Conservation (phyloP, 2,888 invertebrate species). For the Willowsia nigromaculata region DNA sequence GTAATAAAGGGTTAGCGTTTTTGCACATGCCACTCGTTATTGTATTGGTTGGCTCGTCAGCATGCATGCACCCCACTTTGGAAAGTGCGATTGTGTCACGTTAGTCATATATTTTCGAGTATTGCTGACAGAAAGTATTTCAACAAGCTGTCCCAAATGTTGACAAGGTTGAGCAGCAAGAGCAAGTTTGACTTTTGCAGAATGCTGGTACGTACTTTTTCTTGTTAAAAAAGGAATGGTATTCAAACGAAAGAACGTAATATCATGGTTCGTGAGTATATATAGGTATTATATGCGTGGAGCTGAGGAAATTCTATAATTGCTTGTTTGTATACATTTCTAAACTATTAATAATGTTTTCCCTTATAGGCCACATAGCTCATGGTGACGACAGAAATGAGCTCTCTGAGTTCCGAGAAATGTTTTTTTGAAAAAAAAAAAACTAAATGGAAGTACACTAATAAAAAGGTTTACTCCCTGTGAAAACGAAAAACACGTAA, state of each 20-base stretch:
- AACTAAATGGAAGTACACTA: too few relatives aligned
- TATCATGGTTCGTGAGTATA: too few relatives aligned
- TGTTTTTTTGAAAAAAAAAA: too few relatives aligned
- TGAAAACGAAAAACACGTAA: neutral
- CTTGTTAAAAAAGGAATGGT: too few relatives aligned
- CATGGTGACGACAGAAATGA: too few relatives aligned
- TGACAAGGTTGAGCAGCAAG: conserved; percentile 51
- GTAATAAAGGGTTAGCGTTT: neutral
- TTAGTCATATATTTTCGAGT: conserved; percentile 50
- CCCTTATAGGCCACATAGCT: neutral
- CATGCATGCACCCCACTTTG: too few relatives aligned
- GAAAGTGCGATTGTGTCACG: conserved; percentile 27
- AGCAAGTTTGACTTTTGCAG: conserved; percentile 47
- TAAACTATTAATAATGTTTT: neutral
- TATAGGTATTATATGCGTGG: too few relatives aligned
- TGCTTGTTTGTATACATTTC: neutral
- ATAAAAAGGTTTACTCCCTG: too few relatives aligned
- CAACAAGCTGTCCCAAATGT: conserved; percentile 57
- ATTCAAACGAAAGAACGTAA: too few relatives aligned
- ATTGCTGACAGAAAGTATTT: conserved; percentile 53
- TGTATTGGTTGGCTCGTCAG: neutral
- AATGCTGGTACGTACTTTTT: too few relatives aligned
- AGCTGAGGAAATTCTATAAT: neutral
- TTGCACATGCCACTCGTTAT: neutral
- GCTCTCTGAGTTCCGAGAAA: too few relatives aligned